phyloP scores from a whole-genome alignment of 37 sponge, comb jelly and placozoan genomes.

The Bolinopsis microptera region DNA sequence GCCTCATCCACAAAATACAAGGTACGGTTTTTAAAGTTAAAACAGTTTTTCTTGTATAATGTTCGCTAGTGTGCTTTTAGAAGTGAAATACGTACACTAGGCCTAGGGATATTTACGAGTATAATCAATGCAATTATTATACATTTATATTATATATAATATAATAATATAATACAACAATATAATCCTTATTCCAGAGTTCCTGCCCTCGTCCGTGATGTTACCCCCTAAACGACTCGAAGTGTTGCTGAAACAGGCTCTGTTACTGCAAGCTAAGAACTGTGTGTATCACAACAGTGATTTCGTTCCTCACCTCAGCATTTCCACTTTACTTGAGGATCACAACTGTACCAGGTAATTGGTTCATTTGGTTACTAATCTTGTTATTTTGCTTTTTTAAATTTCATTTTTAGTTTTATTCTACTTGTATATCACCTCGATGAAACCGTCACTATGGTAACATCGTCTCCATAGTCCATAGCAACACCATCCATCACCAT shows the following conservation, averaged over 20 bases:
- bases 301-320: background rate
- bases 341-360: constrained; percentile 85
- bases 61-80: no score
- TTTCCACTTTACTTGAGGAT: constrained; percentile 82
- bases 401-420: background rate
- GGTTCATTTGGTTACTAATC: background rate
- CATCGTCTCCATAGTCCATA: no score
- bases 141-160: no score
- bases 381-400: constrained; percentile 28
- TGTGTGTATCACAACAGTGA: constrained; percentile 80
- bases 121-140: no score
- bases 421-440: no score
- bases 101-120: no score
- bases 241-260: constrained; percentile 80
- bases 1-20: constrained; percentile 86
- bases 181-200: constrained; percentile 61
- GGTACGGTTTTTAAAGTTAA: constrained; percentile 57
- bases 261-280: constrained; percentile 78
- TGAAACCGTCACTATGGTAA: no score
- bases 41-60: background rate
- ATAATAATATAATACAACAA: background rate
- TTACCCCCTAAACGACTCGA: constrained; percentile 84
- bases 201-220: constrained; percentile 92
- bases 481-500: no score
- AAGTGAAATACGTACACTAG: no score